phyloP scores from a whole-genome alignment of 2,888 invertebrate species.

The Sisyra nigra region DNA sequence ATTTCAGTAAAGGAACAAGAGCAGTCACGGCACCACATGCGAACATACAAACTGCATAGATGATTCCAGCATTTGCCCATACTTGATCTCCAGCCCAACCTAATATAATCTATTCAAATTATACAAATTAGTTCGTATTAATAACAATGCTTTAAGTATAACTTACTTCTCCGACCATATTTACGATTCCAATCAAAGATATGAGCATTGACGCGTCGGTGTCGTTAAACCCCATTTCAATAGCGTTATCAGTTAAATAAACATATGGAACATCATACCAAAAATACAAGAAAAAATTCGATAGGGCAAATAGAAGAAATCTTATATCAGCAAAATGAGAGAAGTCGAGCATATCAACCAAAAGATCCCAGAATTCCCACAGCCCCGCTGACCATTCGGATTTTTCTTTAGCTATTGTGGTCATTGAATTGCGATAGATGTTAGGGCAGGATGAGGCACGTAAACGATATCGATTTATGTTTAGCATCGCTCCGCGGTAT shows the following conservation, averaged over 20 bases:
- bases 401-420: slow-evolving; percentile 68
- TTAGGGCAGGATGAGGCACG: slow-evolving; percentile 82
- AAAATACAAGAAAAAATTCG: slow-evolving; percentile 79
- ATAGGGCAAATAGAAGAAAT: slow-evolving; percentile 66
- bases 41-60: slow-evolving; percentile 70
- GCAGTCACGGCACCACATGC: slow-evolving; percentile 50
- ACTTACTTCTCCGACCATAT: slow-evolving; percentile 75
- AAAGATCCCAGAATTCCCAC: slow-evolving; percentile 62
- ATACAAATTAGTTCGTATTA: slow-evolving; percentile 10
- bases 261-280: slow-evolving; percentile 92
- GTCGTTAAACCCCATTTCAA: slow-evolving; percentile 52
- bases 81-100: slow-evolving; percentile 79
- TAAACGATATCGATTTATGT: slow-evolving; percentile 63
- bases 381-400: slow-evolving; percentile 56
- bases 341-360: slow-evolving; percentile 64
- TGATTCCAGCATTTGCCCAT: slow-evolving; percentile 56
- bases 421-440: slow-evolving; percentile 74
- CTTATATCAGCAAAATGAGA: slow-evolving; percentile 59
- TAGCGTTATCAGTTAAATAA: slow-evolving; percentile 69
- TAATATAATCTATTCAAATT: slow-evolving; percentile 46
- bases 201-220: slow-evolving; percentile 66
- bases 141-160: slow-evolving; percentile 13
- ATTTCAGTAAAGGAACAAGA: slow-evolving; percentile 41
- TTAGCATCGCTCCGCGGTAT: slow-evolving; percentile 73
- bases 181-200: slow-evolving; percentile 72